Conservation (phyloP, 2,797 vertebrate genomes). For the Eulemur rubriventer region DNA sequence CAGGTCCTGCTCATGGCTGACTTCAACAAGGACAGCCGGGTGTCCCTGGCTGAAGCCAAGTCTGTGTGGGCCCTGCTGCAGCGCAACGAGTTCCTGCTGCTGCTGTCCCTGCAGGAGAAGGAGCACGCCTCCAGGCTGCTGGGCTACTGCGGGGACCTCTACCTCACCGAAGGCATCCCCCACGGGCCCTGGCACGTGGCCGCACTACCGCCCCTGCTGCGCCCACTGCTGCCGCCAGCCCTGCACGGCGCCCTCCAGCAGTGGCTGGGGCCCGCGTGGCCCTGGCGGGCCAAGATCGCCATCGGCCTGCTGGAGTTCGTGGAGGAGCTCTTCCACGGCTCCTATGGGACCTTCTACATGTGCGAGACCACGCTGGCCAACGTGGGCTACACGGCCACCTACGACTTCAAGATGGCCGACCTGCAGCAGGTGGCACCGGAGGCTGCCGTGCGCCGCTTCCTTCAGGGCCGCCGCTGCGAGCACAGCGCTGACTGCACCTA, state of each 20-base stretch:
- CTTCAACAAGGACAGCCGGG: conserved; percentile 92
- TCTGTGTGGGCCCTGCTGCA: conserved; percentile 97
- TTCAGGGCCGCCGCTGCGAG: conserved; percentile 94
- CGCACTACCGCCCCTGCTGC: conserved; percentile 90
- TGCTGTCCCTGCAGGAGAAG: conserved; percentile 94
- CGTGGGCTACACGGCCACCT: conserved; percentile 93
- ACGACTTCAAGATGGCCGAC: conserved; percentile 96
- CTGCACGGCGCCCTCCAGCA: conserved; percentile 90
- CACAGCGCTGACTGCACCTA: conserved; percentile 95
- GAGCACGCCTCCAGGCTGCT: conserved; percentile 94
- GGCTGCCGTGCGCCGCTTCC: conserved; percentile 89
- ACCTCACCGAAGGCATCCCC: conserved; percentile 92
- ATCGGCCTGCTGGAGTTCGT: conserved; percentile 98
- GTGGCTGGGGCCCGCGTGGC: conserved; percentile 97
- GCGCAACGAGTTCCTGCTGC: conserved; percentile 95
- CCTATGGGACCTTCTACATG: conserved; percentile 96
- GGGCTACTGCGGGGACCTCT: conserved; percentile 96
- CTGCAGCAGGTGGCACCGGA: conserved; percentile 93
- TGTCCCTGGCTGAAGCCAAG: conserved; percentile 97
- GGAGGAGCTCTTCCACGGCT: conserved; percentile 97
- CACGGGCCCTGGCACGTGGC: conserved; percentile 91
- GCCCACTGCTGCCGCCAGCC: conserved; percentile 89
- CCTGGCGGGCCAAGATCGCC: conserved; percentile 93
- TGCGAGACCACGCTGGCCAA: conserved; percentile 92
- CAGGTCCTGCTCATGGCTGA: conserved; percentile 94